Conservation (phyloP, 1,140 invertebrate genomes). For the Trachymyrmex septentrionalis region DNA sequence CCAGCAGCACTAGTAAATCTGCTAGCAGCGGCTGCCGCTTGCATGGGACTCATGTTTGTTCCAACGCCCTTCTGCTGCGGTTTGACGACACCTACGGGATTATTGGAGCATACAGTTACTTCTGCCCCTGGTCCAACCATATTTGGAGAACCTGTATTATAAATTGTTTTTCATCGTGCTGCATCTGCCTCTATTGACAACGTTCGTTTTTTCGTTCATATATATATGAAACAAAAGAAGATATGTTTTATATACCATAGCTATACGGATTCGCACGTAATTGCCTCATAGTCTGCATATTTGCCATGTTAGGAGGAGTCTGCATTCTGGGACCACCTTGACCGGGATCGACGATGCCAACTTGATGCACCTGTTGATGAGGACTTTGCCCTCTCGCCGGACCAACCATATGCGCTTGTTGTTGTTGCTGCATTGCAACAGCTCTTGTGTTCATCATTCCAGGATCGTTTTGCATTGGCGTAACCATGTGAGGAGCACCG, state of each 20-base stretch:
- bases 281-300: constrained; percentile 84
- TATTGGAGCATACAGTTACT: too few relatives aligned
- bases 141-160: too few relatives aligned
- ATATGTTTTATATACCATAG: constrained; percentile 81
- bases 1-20: too few relatives aligned
- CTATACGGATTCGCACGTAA: constrained; percentile 86
- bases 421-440: constrained; percentile 87
- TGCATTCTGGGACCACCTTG: constrained; percentile 88
- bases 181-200: too few relatives aligned
- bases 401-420: constrained; percentile 85
- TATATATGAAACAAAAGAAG: neutral
- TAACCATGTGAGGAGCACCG: constrained; percentile 82
- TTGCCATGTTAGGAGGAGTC: constrained; percentile 84
- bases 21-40: too few relatives aligned
- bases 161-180: too few relatives aligned
- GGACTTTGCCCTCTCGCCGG: constrained; percentile 83
- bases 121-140: too few relatives aligned
- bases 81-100: too few relatives aligned
- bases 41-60: too few relatives aligned
- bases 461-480: constrained; percentile 90
- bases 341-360: constrained; percentile 83
- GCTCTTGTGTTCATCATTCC: constrained; percentile 87
- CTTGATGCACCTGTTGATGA: constrained; percentile 84
- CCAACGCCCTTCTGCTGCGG: too few relatives aligned
- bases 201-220: too few relatives aligned